Evolutionary conservation across 2,113 vertebrate species (phyloP), one percentile per base, ranked within the genome.

Genomic region (Zosterops pallidus): DNA sequence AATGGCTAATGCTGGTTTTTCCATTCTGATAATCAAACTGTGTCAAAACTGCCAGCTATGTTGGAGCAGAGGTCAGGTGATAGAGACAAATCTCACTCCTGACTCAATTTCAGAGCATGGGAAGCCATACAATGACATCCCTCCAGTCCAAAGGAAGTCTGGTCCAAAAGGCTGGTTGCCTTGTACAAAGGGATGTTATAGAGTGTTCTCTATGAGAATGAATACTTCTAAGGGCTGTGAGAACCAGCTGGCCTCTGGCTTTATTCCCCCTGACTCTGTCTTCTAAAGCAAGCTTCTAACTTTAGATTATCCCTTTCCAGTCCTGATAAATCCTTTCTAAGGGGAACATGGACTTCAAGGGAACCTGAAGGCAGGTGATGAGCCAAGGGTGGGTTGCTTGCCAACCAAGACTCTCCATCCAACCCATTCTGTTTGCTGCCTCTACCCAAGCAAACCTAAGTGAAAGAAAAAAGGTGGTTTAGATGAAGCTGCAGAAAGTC

Each of bases 41-140:
- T 56, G 82, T 83, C 85, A 95, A 90, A 92, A 55, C 35, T 86
- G 49, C 60, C 79, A 44, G 16, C 86, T 91, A 75, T 80, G 14
- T 42, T 84, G 55, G 75, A 91, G 52, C 75, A 86, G 35, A 68
- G 37, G 68, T 72, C 86, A 88, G 87, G 59, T 81, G 59, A 44
- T 23, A 56, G 23, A n/a, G 20, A 35, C 35, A 35, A 76, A 35
- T 72, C n/a, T 46, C 31, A n/a, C 20, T 65, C 31, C n/a, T 46
- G 25, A 41, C 5, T 0, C 0, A 28, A 20, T 56, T 87, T 67
- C 65, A 44, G 62, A 60, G 57, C n/a, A 33, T 26, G 12, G 64
- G 55, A 29, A 59, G 44, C 14, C 33, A 6, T 49, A 49, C 56
- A 37, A 0, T 39, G 24, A 53, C 2, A 8, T n/a, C 46, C 12